Base-by-base conservation (phyloP, 2,113 vertebrate genomes). In the Silurus meridionalis region DNA sequence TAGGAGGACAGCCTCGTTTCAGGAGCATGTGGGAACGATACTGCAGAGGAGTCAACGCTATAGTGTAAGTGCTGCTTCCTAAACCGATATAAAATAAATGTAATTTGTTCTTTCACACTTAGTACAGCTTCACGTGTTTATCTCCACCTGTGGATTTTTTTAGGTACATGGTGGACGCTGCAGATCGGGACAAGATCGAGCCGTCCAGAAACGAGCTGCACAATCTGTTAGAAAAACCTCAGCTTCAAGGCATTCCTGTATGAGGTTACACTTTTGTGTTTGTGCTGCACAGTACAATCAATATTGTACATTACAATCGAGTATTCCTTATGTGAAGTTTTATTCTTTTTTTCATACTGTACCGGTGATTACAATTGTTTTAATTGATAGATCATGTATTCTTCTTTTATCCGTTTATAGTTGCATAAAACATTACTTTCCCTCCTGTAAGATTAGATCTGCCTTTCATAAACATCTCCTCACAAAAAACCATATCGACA, bases 1-100 rank as follows among this genome's bases (percentile, higher is more conserved):
- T 99, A 91, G 98, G 98, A 88, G 98, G 98, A 88, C 98, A 99
- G 84, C 97, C 98, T 21, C 96, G 98, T 80, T 99, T 99, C 95
- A 96, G 98, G 91, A 99, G 98, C 95, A 99, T 99, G 98, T 99
- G 98, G 98, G 98, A 99, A 87, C 96, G 98, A 64, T 99, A 99
- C 86, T 99, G 98, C 92, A 92, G 98, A 93, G 98, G 98, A 83
- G 98, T 99, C 88, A 99, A 99, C 83, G 98, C 98, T 53, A 99
- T 99, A 88, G 98, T 99, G 98, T 99, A 94, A 98, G 98, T 94
- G 64, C 37, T 23, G 55, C 53, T 9, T 37, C 77, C 75, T 79
- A 1, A 28, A 17, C 2, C 25, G 6, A 57, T 37, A 37, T 37
- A 37, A 37, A 37, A 37, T 37, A 37, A 37, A 37, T 15, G 28